Conservation (phyloP, 2,797 vertebrate species). For the Xenopus petersii region DNA sequence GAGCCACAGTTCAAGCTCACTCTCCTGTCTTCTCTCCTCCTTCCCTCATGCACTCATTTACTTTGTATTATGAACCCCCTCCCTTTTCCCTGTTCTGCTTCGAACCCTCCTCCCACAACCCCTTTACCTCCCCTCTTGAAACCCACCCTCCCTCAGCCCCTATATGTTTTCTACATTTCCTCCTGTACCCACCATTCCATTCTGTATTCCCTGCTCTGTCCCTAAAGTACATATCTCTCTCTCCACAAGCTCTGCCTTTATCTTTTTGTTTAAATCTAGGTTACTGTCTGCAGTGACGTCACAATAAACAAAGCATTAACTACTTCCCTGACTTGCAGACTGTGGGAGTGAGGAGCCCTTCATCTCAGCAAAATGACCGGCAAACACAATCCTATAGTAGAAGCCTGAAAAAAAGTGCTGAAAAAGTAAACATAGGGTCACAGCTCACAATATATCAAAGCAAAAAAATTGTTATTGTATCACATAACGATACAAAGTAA, state of each 20-base stretch:
- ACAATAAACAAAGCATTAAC: constrained; percentile 43
- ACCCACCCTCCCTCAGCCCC: constrained; percentile 9
- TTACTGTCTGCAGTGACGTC: constrained; percentile 39
- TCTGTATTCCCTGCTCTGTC: background rate
- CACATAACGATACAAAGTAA: no score
- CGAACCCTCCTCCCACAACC: background rate
- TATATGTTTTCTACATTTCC: background rate
- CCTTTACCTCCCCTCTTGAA: background rate
- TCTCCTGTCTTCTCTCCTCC: constrained; percentile 53
- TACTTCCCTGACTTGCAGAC: constrained; percentile 11
- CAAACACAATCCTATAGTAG: no score
- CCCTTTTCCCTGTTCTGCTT: constrained; percentile 13
- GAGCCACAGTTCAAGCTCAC: constrained; percentile 61
- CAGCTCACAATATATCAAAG: no score
- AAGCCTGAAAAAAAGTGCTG: no score
- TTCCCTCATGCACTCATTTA: constrained; percentile 33
- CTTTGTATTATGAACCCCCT: constrained; percentile 29
- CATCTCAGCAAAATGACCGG: no score
- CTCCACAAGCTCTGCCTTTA: background rate
- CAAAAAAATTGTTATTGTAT: no score
- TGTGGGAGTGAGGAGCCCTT: no score
- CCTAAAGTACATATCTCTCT: background rate
- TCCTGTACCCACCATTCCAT: background rate
- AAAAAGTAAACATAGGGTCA: no score
- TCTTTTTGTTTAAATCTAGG: constrained; percentile 41